A percentile compares a stretch with the other conserved stretches of the same genome.
Conservation (phyloP, 1,140 invertebrate species). For the Yoshiicerus persimilis region DNA sequence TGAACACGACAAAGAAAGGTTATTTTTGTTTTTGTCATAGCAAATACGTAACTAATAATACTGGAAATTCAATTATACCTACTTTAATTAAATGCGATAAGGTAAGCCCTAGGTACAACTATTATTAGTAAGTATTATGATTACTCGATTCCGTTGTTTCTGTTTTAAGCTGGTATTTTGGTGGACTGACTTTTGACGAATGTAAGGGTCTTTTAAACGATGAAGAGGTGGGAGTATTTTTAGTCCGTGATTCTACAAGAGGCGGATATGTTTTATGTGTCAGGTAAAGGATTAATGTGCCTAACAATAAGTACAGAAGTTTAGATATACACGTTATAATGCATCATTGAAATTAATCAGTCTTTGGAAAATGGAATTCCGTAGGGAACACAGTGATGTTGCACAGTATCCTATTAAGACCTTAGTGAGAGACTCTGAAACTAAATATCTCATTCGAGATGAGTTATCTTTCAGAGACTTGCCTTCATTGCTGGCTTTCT, state of each 20-base stretch:
- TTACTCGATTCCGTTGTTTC: background rate
- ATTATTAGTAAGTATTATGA: background rate
- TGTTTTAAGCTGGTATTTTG: constrained; percentile 35
- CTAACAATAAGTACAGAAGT: too few species aligned
- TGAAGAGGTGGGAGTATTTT: constrained; percentile 36
- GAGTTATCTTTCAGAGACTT: constrained; percentile 36
- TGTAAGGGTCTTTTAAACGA: background rate
- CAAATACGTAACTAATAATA: too few species aligned
- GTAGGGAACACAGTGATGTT: background rate
- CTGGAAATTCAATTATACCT: too few species aligned
- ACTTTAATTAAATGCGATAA: too few species aligned
- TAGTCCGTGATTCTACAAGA: constrained; percentile 36
- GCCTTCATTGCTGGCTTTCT: constrained; percentile 37
- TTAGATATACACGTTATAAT: too few species aligned
- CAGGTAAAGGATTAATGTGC: too few species aligned
- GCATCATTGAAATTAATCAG: too few species aligned
- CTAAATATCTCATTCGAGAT: constrained; percentile 28
- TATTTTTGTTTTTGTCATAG: background rate
- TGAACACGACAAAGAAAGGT: background rate
- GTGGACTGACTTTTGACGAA: constrained; percentile 21
- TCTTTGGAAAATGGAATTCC: too few species aligned
- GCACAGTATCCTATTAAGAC: background rate
- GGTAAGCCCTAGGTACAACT: too few species aligned
- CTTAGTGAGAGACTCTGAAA: background rate
- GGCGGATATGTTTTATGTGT: constrained; percentile 41